A percentile compares a stretch with the other conserved stretches of the same genome.
Conservation (phyloP, 2,113 vertebrate genomes). For the Burhinus oedicnemus region DNA sequence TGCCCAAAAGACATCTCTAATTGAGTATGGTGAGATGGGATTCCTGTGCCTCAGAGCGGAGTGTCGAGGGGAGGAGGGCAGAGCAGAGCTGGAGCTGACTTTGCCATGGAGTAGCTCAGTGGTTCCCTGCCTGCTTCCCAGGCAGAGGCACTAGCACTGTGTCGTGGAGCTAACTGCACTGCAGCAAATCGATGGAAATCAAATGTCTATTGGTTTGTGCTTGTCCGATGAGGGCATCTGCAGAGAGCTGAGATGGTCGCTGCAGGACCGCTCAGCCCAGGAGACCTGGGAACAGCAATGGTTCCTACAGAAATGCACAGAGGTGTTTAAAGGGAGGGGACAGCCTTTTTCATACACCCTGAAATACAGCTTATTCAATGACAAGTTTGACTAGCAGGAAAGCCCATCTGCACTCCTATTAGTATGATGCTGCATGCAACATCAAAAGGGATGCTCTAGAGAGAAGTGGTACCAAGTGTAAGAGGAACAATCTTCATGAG, state of each 20-base stretch:
- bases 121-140: neutral
- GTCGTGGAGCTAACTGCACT: neutral
- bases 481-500: neutral
- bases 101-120: neutral
- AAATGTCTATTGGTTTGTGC: neutral
- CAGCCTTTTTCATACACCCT: neutral
- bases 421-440: neutral
- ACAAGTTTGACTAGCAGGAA: neutral
- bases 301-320: neutral
- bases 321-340: neutral
- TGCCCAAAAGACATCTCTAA: neutral
- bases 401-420: neutral
- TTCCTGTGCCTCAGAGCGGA: neutral
- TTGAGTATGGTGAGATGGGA: neutral
- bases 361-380: neutral
- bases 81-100: neutral
- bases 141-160: neutral
- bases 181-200: neutral
- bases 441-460: constrained; percentile 2
- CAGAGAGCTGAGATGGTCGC: neutral
- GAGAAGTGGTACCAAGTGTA: neutral
- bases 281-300: neutral
- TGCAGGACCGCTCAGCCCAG: neutral
- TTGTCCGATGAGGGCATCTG: neutral
- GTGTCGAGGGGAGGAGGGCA: neutral